Evolutionary conservation across 2,888 invertebrate genomes (phyloP).

Genomic region (Drosophila affinis): DNA sequence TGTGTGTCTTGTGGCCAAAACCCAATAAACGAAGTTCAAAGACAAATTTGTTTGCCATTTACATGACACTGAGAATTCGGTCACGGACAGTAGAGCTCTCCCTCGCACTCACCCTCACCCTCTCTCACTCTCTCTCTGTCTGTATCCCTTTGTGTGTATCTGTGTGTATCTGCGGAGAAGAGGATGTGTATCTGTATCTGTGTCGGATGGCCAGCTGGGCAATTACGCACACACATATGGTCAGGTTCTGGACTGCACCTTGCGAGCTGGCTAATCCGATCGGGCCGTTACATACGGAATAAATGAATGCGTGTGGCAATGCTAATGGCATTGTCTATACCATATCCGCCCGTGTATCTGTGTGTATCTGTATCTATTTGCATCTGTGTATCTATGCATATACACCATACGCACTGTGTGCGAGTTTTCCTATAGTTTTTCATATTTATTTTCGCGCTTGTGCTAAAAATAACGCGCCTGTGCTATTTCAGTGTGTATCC

Average conservation of each 20-base stretch:
- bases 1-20: conserved; percentile 49
- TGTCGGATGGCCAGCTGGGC: conserved; percentile 24
- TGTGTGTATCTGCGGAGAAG: not conserved
- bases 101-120: not conserved
- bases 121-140: no score
- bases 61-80: conserved; percentile 9
- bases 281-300: conserved; percentile 7
- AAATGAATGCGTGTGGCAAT: not conserved
- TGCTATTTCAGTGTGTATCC: conserved; percentile 55
- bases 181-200: conserved; percentile 15
- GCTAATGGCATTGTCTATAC: conserved; percentile 15
- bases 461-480: conserved; percentile 53
- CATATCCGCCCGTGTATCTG: not conserved
- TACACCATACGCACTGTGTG: not conserved
- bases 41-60: conserved; percentile 52
- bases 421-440: conserved; percentile 26
- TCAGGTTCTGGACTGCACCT: conserved; percentile 15
- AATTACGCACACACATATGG: conserved; percentile 24
- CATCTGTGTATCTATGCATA: conserved; percentile 17
- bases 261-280: conserved; percentile 13
- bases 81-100: no score
- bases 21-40: conserved; percentile 64
- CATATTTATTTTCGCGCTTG: conserved; percentile 21
- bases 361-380: conserved; percentile 12
- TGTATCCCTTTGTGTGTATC: not conserved